These are phyloP conservation scores for Eupsittula cactorum DNA, from an alignment of 2,113 vertebrate genomes.

Conservation along the genomic window DNA sequence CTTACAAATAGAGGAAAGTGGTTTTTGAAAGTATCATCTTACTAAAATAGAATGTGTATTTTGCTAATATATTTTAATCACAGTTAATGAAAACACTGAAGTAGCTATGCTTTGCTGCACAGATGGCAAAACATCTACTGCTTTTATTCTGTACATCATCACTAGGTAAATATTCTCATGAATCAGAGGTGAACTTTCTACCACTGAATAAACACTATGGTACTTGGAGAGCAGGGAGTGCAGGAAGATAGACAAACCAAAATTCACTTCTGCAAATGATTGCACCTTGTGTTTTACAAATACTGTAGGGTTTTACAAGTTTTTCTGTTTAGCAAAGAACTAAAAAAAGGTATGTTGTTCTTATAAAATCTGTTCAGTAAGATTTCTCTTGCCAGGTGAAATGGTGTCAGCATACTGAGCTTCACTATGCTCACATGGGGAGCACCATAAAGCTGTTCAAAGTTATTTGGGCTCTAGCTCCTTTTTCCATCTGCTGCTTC, in stretches of 20 bases:
- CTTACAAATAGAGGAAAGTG: not conserved
- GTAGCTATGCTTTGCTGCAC: not conserved
- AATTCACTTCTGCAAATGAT: accelerated
- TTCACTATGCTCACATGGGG: accelerated
- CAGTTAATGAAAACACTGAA: not conserved
- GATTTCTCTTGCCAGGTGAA: not conserved
- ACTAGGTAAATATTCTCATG: not conserved
- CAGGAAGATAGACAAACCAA: not conserved
- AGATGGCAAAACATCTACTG: not conserved
- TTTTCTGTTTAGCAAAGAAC: not conserved
- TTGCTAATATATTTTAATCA: not conserved
- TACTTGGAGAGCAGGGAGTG: not conserved
- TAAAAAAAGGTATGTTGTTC: not conserved
- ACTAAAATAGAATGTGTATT: not conserved
- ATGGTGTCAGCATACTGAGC: accelerated
- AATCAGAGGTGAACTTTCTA: not conserved
- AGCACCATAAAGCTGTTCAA: not conserved
- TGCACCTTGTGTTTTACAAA: not conserved
- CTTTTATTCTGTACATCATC: not conserved
- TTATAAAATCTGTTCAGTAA: not conserved
- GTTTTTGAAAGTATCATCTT: not conserved
- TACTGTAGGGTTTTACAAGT: not conserved
- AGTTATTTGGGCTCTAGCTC: not conserved
- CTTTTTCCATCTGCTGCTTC: not conserved
- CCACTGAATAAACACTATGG: not conserved